A percentile compares a stretch with the other conserved stretches of the same genome.
Evolutionary conservation across 92 coral and sea anemone species (phyloP).

Genomic region (Epizoanthus rinbou): DNA sequence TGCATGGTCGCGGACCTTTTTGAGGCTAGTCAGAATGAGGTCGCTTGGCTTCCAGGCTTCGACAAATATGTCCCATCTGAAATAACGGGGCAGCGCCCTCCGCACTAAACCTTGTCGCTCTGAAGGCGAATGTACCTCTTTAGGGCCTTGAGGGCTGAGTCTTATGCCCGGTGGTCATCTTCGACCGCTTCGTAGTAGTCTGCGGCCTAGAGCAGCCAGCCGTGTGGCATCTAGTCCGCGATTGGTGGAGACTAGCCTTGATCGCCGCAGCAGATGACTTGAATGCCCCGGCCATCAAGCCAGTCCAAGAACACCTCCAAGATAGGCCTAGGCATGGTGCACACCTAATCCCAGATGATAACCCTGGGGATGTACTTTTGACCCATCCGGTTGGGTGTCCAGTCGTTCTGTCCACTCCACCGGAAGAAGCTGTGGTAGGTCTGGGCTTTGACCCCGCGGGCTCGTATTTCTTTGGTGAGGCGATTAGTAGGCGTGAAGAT

Average conservation of each 20-base stretch:
- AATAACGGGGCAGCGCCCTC: conserved; percentile 14
- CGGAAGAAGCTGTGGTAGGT: too few species aligned
- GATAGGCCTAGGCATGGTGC: too few species aligned
- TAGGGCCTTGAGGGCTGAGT: not conserved
- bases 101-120: not conserved
- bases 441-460: too few species aligned
- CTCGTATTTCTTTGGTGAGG: too few species aligned
- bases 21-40: conserved; percentile 13
- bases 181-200: conserved; percentile 1
- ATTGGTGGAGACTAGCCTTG: conserved; percentile 1
- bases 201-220: not conserved
- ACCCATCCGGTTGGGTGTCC: conserved; percentile 30
- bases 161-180: conserved; percentile 11
- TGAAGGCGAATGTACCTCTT: not conserved
- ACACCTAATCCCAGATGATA: too few species aligned
- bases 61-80: conserved; percentile 20
- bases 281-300: too few species aligned
- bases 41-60: conserved; percentile 5
- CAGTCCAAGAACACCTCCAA: too few species aligned
- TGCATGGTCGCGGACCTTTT: not conserved
- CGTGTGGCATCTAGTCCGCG: not conserved
- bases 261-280: not conserved
- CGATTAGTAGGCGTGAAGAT: too few species aligned
- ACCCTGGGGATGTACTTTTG: conserved; percentile 28
- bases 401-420: not conserved